Conservation (phyloP, 2,113 vertebrate species). For the Xenus cinereus region DNA sequence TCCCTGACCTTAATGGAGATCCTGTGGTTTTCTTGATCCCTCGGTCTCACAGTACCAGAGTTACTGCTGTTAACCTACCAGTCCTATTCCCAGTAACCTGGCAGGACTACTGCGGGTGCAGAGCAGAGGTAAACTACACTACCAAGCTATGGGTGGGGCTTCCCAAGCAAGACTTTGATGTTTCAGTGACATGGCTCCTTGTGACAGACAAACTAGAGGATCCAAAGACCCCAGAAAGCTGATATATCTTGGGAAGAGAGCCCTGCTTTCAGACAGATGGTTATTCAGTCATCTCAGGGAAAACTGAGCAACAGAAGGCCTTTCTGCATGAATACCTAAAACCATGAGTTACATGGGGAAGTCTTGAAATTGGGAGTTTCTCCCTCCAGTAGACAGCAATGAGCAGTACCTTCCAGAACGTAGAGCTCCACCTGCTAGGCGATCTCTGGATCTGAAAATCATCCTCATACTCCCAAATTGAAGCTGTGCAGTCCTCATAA, state of each 20-base stretch:
- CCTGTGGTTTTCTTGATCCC: neutral
- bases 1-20: neutral
- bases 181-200: neutral
- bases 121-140: neutral
- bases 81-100: neutral
- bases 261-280: neutral
- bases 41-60: neutral
- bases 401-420: slow-evolving; percentile 92
- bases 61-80: neutral
- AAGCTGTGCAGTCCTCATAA: slow-evolving; percentile 98
- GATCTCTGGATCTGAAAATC: slow-evolving; percentile 99
- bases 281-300: neutral
- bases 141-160: neutral
- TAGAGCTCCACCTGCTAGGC: slow-evolving; percentile 93
- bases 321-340: neutral
- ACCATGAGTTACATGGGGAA: neutral
- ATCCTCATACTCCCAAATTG: slow-evolving; percentile 96
- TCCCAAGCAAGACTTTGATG: neutral
- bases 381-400: neutral
- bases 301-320: neutral
- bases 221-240: neutral
- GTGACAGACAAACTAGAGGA: neutral
- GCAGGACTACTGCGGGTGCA: neutral
- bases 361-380: neutral
- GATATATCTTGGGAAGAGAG: neutral